Conservation (phyloP, 2,797 vertebrate genomes). For the Syngnathus rostellatus region DNA sequence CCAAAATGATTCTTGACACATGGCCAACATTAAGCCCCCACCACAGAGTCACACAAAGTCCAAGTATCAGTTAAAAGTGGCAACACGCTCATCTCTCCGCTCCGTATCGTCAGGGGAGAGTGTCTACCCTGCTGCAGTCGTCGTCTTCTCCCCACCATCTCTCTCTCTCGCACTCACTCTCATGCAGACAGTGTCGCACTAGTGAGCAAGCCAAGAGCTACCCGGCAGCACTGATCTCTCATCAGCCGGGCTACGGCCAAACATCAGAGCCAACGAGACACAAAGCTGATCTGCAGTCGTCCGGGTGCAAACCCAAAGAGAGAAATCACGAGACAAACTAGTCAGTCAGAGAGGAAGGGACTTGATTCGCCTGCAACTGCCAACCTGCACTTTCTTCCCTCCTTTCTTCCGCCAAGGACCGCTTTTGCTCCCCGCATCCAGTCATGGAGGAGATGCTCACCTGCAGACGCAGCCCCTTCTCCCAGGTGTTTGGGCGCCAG, state of each 20-base stretch:
- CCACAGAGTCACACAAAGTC: slow-evolving; percentile 14
- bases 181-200: slow-evolving; percentile 44
- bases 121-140: slow-evolving; percentile 34
- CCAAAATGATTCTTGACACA: neutral
- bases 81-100: slow-evolving; percentile 34
- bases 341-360: slow-evolving; percentile 17
- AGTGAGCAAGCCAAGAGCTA: slow-evolving; percentile 47
- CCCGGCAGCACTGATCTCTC: slow-evolving; percentile 40
- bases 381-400: slow-evolving; percentile 24
- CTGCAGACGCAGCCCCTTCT: slow-evolving; percentile 68
- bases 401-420: slow-evolving; percentile 4
- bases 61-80: slow-evolving; percentile 21
- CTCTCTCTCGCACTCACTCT: slow-evolving; percentile 17
- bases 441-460: slow-evolving; percentile 67
- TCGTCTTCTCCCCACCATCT: slow-evolving; percentile 24
- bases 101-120: slow-evolving; percentile 40
- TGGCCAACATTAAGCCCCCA: neutral
- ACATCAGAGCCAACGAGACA: slow-evolving; percentile 31
- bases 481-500: slow-evolving; percentile 76
- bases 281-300: slow-evolving; percentile 50
- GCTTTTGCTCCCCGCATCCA: slow-evolving; percentile 9
- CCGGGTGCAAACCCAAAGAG: slow-evolving; percentile 9
- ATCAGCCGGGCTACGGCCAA: slow-evolving; percentile 41
- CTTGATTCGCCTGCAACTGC: slow-evolving; percentile 10
- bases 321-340: slow-evolving; percentile 39